phyloP scores from a whole-genome alignment of 2,888 invertebrate species.

The Sceliomorpha sp. region DNA sequence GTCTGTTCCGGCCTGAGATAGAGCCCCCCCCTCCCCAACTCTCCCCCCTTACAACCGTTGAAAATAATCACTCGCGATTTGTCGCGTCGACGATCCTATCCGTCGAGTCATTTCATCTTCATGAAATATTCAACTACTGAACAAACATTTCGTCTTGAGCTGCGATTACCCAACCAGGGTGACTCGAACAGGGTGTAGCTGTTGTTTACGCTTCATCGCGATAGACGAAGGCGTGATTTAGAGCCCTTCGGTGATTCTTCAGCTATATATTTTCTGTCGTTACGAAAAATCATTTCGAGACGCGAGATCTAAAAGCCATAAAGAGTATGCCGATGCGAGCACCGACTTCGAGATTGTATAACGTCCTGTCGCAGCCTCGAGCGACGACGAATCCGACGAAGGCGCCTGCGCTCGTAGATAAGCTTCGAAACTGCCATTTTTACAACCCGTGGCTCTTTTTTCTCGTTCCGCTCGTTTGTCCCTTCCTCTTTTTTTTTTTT shows the following conservation, averaged over 20 bases:
- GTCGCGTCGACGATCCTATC: no score
- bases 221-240: constrained; percentile 1
- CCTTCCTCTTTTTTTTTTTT: constrained; percentile 22
- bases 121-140: no score
- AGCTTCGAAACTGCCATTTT: constrained; percentile 58
- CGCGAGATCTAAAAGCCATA: constrained; percentile 13
- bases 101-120: no score
- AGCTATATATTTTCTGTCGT: constrained; percentile 13
- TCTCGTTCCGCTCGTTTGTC: constrained; percentile 14
- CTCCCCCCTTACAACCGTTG: no score
- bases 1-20: no score
- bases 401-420: constrained; percentile 52
- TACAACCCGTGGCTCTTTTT: constrained; percentile 38
- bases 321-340: constrained; percentile 13
- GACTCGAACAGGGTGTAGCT: no score
- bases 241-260: constrained; percentile 2
- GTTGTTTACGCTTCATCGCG: no score
- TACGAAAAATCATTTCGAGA: constrained; percentile 3
- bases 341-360: constrained; percentile 50
- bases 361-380: constrained; percentile 45
- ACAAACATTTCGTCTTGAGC: no score
- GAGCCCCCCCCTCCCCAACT: no score
- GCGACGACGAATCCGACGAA: constrained; percentile 36
- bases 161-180: no score
- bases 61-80: no score